Evolutionary conservation across 1,140 invertebrate species (phyloP).

Genomic region (Oreohelix idahoensis): DNA sequence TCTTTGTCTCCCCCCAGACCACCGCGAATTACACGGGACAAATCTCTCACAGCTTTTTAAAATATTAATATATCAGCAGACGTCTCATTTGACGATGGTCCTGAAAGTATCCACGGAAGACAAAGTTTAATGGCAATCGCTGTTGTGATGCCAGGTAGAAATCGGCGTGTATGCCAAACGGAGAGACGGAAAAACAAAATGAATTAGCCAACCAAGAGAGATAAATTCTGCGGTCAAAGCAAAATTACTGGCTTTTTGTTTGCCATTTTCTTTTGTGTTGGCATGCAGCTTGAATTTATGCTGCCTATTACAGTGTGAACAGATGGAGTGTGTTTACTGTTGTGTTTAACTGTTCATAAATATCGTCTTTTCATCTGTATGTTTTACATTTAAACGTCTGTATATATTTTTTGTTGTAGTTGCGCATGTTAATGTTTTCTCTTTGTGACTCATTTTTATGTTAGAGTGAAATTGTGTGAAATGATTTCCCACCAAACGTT

Average conservation of each 20-base stretch:
- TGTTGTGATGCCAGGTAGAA: background rate
- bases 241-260: background rate
- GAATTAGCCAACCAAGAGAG: background rate
- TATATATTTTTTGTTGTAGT: background rate
- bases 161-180: background rate
- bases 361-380: background rate
- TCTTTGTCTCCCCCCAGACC: no score
- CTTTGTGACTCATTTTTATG: constrained; percentile 2
- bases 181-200: background rate
- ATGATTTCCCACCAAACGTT: background rate
- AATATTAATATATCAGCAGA: no score
- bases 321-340: background rate
- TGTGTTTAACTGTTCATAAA: background rate
- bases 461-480: background rate
- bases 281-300: background rate
- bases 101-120: no score
- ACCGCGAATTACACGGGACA: no score
- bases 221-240: background rate
- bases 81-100: no score
- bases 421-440: background rate
- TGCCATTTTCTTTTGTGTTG: constrained; percentile 11
- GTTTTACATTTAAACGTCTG: background rate
- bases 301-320: background rate
- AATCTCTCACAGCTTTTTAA: no score
- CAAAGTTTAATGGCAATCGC: no score